Base-by-base conservation (phyloP, 2,888 invertebrate species). In the Ormyrus thymus region DNA sequence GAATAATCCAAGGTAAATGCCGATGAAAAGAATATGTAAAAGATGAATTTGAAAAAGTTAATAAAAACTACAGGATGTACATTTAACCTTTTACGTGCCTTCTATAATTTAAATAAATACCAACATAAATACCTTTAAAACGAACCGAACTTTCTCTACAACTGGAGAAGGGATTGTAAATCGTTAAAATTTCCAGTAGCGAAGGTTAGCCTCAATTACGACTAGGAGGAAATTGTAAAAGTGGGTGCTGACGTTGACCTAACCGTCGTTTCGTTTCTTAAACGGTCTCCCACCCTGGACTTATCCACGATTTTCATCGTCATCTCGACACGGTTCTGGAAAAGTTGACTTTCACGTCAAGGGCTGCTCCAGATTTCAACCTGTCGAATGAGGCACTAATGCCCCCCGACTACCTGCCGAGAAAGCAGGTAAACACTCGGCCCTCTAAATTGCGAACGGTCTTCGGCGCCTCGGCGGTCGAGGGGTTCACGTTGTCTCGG, bases 341-440 rank as follows among this genome's bases (percentile, higher is more conserved):
- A 74, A 70, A 78, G 48, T 70, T 13, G 59, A 53, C 65, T 65
- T 71, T 72, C 64, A 45, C 65, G 72, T 59, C 62, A 75, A 72
- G 75, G 76, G 81, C 75, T 82, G 84, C 81, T 82, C 83, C 62
- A 81, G 77, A 84, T 86, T 86, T 84, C 83, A 81, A 83, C 84
- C 83, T 82, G 84, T 69, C 82, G 81, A 81, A 65, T 82, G 73
- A 77, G 68, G 71, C 72, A 81, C 82, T 69, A 81, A 81, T 80
- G 76, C 59, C 56, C 53, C 50, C 48, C 72, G 72, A 74, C 81
- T 84, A 84, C 84, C 83, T 83, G 84, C 78, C 77, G 76, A 74
- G 74, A 61, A 68, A 45, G 75, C 80, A 77, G 76, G 77, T 74
- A 80, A 72, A 72, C 59, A 71, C 29, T 50, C 11, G 43, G 51